Evolutionary conservation across 2,888 invertebrate species (phyloP), one percentile per base, ranked within the genome.

Genomic region (Drosophila vallismaia): DNA sequence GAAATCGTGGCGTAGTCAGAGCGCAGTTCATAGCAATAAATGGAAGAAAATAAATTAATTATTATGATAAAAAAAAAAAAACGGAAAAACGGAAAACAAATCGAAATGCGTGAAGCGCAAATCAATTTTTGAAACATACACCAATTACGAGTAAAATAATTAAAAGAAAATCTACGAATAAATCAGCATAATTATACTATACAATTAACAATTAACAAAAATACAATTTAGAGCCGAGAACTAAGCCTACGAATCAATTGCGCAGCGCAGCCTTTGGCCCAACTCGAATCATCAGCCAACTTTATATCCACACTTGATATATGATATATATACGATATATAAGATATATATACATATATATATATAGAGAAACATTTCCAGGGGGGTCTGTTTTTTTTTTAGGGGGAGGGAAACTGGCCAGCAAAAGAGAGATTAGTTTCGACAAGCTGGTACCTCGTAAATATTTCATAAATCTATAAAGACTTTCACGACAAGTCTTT

Each of bases 11-110:
- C 80, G 77, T 79, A 79, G 73, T 63, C 67, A 75, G 73, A 79
- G 58, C 80, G 74, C 74, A 82, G 74, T 83, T 88, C 77, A 86
- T 83, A 86, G 80, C 71, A 72, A 66, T 72, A 81, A 80, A 54
- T 64, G 40, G 52, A 49, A 59, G 70, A 52, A 59, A 53, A 12
- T 45, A 8, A 58, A 58, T 29, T 12, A 14, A 10, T 8, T 29
- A 26, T 10, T 9, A 33, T 19, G 8, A 19, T 0, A 29, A 36
- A n/a, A 14, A 33, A 45, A 12, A 9, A 53, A 42, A 14, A 36
- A 33, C 19, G 9, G 4, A 46, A 45, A 60, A 60, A 36, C 62
- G 45, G 14, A 31, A 60, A 62, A 50, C 2, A 36, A 71, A 69
- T 48, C 33, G 31, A 50, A 70, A 55, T 57, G 71, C 75, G 62